Evolutionary conservation across 2,888 invertebrate genomes (phyloP).

Genomic region (Ischnus inquisitorius): DNA sequence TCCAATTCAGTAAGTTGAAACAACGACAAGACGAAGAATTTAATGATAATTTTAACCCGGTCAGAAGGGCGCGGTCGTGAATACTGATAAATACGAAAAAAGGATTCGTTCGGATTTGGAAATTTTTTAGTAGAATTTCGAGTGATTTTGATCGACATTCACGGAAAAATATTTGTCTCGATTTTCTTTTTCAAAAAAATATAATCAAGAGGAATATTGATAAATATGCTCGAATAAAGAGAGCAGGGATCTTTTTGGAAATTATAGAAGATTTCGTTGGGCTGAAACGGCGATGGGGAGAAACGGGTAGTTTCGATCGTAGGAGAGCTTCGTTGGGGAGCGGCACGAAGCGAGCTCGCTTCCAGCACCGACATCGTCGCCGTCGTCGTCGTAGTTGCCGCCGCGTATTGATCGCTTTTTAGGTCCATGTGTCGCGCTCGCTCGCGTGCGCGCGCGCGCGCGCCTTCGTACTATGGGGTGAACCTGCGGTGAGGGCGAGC

Average conservation of each 20-base stretch:
- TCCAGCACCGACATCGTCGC: slow-evolving; percentile 45
- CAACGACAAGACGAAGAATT: not conserved
- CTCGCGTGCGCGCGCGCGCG: slow-evolving; percentile 64
- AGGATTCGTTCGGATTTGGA: too few relatives aligned
- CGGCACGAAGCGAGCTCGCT: slow-evolving; percentile 52
- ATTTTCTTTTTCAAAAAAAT: too few relatives aligned
- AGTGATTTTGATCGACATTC: too few relatives aligned
- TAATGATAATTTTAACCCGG: not conserved
- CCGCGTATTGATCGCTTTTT: slow-evolving; percentile 83
- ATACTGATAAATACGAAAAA: too few relatives aligned
- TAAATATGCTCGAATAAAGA: too few relatives aligned
- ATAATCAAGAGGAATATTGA: too few relatives aligned
- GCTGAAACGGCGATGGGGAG: not conserved
- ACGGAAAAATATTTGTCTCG: too few relatives aligned
- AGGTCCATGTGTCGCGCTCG: slow-evolving; percentile 84
- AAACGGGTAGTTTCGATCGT: not conserved
- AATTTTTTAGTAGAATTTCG: too few relatives aligned
- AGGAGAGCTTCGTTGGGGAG: slow-evolving; percentile 34
- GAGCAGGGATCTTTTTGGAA: too few relatives aligned
- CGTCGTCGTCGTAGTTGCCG: slow-evolving; percentile 67
- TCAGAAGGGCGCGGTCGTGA: not conserved
- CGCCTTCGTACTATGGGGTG: slow-evolving; percentile 63
- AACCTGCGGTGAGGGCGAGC: slow-evolving; percentile 76
- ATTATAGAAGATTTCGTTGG: too few relatives aligned
- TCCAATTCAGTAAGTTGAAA: slow-evolving; percentile 62